These are phyloP conservation scores for Neoaliturus tenellus DNA, from an alignment of 2,888 invertebrate genomes.

Conservation along the genomic window DNA sequence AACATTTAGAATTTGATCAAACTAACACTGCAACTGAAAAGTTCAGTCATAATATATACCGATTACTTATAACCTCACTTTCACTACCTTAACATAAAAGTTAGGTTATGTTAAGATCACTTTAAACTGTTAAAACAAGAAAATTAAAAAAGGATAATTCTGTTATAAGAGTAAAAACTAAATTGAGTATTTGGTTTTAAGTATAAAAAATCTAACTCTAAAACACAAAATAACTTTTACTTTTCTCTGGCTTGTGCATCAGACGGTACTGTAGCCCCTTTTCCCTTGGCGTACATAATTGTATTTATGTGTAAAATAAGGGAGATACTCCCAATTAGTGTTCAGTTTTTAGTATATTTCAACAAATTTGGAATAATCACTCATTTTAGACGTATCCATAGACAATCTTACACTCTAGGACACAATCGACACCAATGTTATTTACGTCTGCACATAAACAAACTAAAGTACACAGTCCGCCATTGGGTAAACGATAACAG, in stretches of 20 bases:
- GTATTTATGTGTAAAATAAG: background rate
- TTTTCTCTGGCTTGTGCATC: conserved; percentile 99
- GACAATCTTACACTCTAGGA: background rate
- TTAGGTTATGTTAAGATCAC: conserved; percentile 36
- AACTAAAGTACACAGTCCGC: conserved; percentile 48
- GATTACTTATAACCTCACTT: conserved; percentile 13
- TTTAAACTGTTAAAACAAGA: background rate
- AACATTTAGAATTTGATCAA: too few species aligned
- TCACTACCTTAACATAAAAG: background rate
- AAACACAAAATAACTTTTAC: conserved; percentile 31
- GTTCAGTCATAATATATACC: background rate
- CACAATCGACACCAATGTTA: conserved; percentile 30
- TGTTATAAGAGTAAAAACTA: background rate
- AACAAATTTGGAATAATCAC: conserved; percentile 14
- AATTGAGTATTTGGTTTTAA: background rate
- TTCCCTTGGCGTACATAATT: conserved; percentile 98
- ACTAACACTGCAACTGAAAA: too few species aligned
- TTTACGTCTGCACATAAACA: conserved; percentile 51
- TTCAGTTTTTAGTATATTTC: conserved; percentile 5
- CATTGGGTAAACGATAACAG: conserved; percentile 51
- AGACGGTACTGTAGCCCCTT: conserved; percentile 98
- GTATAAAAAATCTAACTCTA: background rate
- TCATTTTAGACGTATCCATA: conserved; percentile 31
- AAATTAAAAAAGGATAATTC: background rate
- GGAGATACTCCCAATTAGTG: background rate